phyloP scores from a whole-genome alignment of 2,888 invertebrate genomes.

The Mimas tiliae region DNA sequence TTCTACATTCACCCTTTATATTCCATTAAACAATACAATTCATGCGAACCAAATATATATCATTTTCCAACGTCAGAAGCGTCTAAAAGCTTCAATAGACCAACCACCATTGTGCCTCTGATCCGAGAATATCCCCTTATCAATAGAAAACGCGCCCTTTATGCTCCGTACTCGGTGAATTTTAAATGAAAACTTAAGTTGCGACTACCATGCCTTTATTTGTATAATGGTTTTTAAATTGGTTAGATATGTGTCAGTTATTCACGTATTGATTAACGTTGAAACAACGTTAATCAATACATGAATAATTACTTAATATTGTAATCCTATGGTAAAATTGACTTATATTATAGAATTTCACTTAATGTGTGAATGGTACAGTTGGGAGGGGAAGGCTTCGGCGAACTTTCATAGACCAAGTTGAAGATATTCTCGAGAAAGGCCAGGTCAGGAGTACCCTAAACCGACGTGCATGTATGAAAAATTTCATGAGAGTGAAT shows the following conservation, averaged over 20 bases:
- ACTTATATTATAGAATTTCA: too few relatives aligned
- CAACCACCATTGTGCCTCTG: conserved; percentile 11
- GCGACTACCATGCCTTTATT: not conserved
- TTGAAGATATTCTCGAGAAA: too few relatives aligned
- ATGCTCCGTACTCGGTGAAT: not conserved
- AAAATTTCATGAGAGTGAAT: too few relatives aligned
- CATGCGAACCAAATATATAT: conserved; percentile 7
- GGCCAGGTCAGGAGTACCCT: too few relatives aligned
- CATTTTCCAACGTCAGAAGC: conserved; percentile 2
- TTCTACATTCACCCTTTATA: not conserved
- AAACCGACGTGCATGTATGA: too few relatives aligned
- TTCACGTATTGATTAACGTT: not conserved
- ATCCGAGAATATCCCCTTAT: conserved; percentile 17
- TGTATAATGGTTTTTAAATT: not conserved
- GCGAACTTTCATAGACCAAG: too few relatives aligned
- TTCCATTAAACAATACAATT: conserved; percentile 11
- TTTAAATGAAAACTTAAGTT: conserved; percentile 5
- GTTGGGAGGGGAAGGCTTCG: too few relatives aligned
- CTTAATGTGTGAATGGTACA: too few relatives aligned
- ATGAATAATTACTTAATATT: not conserved
- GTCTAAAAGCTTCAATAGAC: conserved; percentile 2
- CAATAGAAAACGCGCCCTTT: not conserved
- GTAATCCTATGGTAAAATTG: too few relatives aligned
- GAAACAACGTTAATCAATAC: too few relatives aligned
- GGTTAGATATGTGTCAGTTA: not conserved